Percentiles rank a stretch among this genome's conserved stretches.
phyloP scores from a whole-genome alignment of 35 echinoderm and acorn worm genomes.

The Strongylocentrotus purpuratus region DNA sequence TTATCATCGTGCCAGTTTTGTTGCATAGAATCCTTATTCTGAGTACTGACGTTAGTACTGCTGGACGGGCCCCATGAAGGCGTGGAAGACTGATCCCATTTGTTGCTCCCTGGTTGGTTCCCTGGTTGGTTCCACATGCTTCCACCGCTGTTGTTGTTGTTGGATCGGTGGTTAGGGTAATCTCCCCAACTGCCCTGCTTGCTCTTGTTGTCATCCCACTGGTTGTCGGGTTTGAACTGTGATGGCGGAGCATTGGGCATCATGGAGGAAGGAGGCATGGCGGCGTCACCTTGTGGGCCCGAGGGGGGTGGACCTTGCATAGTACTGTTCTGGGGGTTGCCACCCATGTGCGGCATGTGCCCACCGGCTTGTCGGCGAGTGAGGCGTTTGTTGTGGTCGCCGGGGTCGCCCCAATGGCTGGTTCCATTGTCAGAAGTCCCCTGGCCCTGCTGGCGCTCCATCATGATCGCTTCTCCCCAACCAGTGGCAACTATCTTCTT shows the following conservation, averaged over 20 bases:
- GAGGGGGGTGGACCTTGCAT: conserved; percentile 86
- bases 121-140: conserved; percentile 51
- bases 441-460: conserved; percentile 11
- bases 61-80: conserved; percentile 69
- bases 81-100: conserved; percentile 73
- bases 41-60: conserved; percentile 91
- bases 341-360: conserved; percentile 36
- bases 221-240: conserved; percentile 42
- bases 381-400: conserved; percentile 84
- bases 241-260: conserved; percentile 34
- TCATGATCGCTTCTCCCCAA: conserved; percentile 69
- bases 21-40: conserved; percentile 99
- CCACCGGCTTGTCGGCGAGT: conserved; percentile 28
- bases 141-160: conserved; percentile 37
- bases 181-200: conserved; percentile 52
- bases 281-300: conserved; percentile 70
- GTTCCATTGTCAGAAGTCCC: conserved; percentile 89
- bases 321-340: conserved; percentile 77
- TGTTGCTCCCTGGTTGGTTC: conserved; percentile 46
- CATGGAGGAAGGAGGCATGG: conserved; percentile 32
- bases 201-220: conserved; percentile 45
- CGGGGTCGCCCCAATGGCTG: conserved; percentile 89
- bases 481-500: conserved; percentile 85
- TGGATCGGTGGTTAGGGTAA: conserved; percentile 31
- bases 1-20: conserved; percentile 80